These are phyloP conservation scores for Sakesphorus luctuosus DNA, from an alignment of 2,113 vertebrate genomes.

Conservation along the genomic window DNA sequence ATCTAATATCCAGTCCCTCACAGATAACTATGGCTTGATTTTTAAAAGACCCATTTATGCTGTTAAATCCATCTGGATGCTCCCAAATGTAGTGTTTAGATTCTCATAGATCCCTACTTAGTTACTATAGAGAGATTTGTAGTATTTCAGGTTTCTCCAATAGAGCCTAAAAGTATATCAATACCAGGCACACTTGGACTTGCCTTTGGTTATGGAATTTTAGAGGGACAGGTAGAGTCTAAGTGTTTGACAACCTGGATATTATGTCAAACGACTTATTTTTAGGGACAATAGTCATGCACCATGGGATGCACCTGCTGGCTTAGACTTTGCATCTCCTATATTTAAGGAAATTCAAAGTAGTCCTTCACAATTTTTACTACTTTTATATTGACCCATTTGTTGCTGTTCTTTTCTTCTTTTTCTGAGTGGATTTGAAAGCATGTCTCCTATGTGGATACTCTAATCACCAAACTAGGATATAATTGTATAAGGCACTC, in stretches of 20 bases:
- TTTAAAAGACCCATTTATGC: background rate
- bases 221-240: background rate
- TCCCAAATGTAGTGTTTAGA: background rate
- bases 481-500: background rate
- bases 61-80: background rate
- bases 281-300: background rate
- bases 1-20: background rate
- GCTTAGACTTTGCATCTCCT: background rate
- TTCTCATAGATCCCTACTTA: background rate
- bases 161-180: background rate
- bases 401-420: background rate
- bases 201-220: background rate
- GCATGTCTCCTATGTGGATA: background rate
- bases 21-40: background rate
- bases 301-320: background rate
- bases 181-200: background rate
- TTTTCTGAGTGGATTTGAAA: background rate
- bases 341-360: background rate
- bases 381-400: background rate
- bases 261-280: background rate
- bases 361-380: background rate
- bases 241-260: background rate
- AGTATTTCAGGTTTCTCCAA: background rate
- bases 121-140: background rate
- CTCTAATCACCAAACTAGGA: background rate